phyloP scores from a whole-genome alignment of 2,888 invertebrate species.

The Drosophila prolongata region DNA sequence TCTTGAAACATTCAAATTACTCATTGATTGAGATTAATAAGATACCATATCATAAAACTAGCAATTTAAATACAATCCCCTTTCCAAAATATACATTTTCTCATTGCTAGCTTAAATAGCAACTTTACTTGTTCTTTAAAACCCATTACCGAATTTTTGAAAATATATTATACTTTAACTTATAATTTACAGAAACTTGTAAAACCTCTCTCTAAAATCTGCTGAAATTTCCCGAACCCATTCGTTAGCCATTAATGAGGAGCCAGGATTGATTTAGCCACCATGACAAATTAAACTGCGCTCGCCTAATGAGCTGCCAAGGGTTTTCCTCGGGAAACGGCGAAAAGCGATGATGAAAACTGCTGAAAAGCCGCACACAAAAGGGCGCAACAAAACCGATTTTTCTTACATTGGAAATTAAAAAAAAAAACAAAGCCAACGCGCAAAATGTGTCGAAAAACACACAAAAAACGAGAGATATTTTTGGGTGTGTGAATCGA shows the following conservation, averaged over 20 bases:
- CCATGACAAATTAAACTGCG: slow-evolving; percentile 71
- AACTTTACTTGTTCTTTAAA: too few relatives aligned
- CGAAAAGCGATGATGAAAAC: slow-evolving; percentile 45
- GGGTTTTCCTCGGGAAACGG: slow-evolving; percentile 10
- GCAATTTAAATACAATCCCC: too few relatives aligned
- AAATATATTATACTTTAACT: too few relatives aligned
- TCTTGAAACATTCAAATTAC: too few relatives aligned
- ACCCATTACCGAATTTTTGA: too few relatives aligned
- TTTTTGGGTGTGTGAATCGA: slow-evolving; percentile 48
- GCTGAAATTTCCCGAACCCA: background rate
- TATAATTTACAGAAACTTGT: too few relatives aligned
- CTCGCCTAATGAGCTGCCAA: slow-evolving; percentile 66
- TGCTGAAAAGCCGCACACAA: slow-evolving; percentile 68
- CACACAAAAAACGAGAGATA: slow-evolving; percentile 35
- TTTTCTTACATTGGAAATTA: slow-evolving; percentile 57
- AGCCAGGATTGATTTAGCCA: slow-evolving; percentile 55
- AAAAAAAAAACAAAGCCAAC: slow-evolving; percentile 8
- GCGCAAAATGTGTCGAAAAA: slow-evolving; percentile 61
- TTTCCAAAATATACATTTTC: too few relatives aligned
- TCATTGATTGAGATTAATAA: too few relatives aligned
- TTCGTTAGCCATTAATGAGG: slow-evolving; percentile 57
- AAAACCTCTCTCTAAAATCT: background rate
- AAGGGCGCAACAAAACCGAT: slow-evolving; percentile 68
- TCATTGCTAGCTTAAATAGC: too few relatives aligned
- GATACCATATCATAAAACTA: too few relatives aligned